Evolutionary conservation across 2,888 invertebrate species (phyloP).

Genomic region (Andrena chrysosceles): DNA sequence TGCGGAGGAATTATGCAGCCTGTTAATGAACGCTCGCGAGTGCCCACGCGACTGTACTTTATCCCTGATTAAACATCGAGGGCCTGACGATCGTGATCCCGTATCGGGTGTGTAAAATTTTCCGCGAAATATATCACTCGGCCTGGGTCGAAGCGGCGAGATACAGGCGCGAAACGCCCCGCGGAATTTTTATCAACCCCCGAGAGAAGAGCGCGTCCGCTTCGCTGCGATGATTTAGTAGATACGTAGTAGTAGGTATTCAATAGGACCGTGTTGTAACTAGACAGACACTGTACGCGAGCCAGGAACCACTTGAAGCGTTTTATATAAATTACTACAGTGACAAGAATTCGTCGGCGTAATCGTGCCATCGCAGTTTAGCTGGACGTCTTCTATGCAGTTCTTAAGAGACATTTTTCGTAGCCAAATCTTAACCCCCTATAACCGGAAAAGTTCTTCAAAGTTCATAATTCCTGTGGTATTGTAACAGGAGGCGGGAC

Average conservation of each 20-base stretch:
- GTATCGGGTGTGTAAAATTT: conserved; percentile 7
- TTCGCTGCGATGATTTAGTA: conserved; percentile 9
- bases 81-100: conserved; percentile 22
- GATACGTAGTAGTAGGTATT: no score
- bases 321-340: no score
- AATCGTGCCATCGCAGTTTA: background rate
- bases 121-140: conserved; percentile 4
- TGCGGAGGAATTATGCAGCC: conserved; percentile 16
- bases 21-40: conserved; percentile 10
- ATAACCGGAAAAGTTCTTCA: no score
- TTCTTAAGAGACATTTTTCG: no score
- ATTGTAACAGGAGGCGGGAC: no score
- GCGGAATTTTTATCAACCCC: conserved; percentile 29
- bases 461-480: no score
- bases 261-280: background rate
- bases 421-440: no score
- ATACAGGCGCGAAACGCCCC: conserved; percentile 12
- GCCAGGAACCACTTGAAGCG: background rate
- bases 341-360: background rate
- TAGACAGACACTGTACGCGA: background rate
- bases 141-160: conserved; percentile 8
- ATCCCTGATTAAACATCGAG: conserved; percentile 21
- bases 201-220: background rate
- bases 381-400: background rate
- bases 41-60: background rate